Evolutionary conservation across 2,797 vertebrate species (phyloP).

Genomic region (Atherinosoma microstoma): DNA sequence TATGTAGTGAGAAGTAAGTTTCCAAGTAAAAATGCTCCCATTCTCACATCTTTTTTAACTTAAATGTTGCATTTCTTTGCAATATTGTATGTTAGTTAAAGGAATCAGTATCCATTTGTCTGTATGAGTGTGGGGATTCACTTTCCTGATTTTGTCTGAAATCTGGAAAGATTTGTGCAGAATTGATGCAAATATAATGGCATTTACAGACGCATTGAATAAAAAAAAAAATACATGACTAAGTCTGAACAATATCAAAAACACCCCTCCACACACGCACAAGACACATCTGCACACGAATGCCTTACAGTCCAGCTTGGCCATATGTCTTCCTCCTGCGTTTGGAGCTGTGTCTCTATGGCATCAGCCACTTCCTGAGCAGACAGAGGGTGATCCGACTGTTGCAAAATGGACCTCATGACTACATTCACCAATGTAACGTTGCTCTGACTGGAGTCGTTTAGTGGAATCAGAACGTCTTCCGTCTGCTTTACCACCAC

Average conservation of each 20-base stretch:
- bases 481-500: constrained; percentile 75
- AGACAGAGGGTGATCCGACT: constrained; percentile 58
- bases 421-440: constrained; percentile 75
- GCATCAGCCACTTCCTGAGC: constrained; percentile 66
- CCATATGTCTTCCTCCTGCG: constrained; percentile 59
- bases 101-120: no score
- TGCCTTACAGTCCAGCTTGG: constrained; percentile 80
- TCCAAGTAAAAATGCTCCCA: background rate
- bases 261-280: background rate
- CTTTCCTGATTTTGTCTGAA: no score
- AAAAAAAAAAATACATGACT: background rate
- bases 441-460: constrained; percentile 49
- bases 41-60: background rate
- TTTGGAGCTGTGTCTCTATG: constrained; percentile 69
- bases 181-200: background rate
- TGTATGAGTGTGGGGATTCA: no score
- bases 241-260: background rate
- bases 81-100: no score
- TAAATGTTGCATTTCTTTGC: background rate
- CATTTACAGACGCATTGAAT: background rate
- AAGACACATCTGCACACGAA: background rate
- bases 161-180: no score
- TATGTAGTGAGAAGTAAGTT: background rate
- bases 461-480: constrained; percentile 39
- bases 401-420: constrained; percentile 75